A percentile compares a stretch with the other conserved stretches of the same genome.
Evolutionary conservation across 2,113 vertebrate species (phyloP).

Genomic region (Antennarius striatus): DNA sequence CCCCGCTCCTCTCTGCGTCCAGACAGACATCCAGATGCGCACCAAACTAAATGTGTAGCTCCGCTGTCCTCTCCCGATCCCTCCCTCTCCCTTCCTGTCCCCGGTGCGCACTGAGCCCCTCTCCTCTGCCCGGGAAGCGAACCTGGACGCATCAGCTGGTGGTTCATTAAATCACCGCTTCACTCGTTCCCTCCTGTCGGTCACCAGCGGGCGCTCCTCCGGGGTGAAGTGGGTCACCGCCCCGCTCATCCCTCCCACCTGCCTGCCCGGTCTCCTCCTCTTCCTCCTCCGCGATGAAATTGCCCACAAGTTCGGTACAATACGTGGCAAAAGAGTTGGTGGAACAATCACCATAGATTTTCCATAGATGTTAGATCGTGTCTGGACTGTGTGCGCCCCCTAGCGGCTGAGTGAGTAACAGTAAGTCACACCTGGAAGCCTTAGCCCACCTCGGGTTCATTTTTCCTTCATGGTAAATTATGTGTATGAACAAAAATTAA

Average conservation of each 20-base stretch:
- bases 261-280: slow-evolving; percentile 5
- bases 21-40: slow-evolving; percentile 52
- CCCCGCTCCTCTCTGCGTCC: background rate
- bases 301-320: background rate
- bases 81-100: slow-evolving; percentile 50
- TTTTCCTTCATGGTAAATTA: too few species aligned
- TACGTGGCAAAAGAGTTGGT: background rate
- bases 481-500: too few species aligned
- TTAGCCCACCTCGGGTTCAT: too few species aligned
- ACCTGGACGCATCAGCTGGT: slow-evolving; percentile 1
- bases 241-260: slow-evolving; percentile 35
- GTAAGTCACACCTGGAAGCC: too few species aligned
- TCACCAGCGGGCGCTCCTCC: slow-evolving; percentile 20
- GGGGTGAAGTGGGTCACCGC: slow-evolving; percentile 55
- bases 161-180: background rate
- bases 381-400: slow-evolving; percentile 25
- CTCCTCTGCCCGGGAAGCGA: slow-evolving; percentile 7
- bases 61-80: slow-evolving; percentile 44
- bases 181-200: background rate
- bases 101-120: slow-evolving; percentile 4
- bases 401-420: background rate
- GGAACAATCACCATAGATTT: slow-evolving; percentile 21
- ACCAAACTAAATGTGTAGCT: slow-evolving; percentile 41
- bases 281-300: slow-evolving; percentile 1
- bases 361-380: background rate